Evolutionary conservation across 1,140 invertebrate species (phyloP).

Genomic region (Oryctes rhinoceros): DNA sequence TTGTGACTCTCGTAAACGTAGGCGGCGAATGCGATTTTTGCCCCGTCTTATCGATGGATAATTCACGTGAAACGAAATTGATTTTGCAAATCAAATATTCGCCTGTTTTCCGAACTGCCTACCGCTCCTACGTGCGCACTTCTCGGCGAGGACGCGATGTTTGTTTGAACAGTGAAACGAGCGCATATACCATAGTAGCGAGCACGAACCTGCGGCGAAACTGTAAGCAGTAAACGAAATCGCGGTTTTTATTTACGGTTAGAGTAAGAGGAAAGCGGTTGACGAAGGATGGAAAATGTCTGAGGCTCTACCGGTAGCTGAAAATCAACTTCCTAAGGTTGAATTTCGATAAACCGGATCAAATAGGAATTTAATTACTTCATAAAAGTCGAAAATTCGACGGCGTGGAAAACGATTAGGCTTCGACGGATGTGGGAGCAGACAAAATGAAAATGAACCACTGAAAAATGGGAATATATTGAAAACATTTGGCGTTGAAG

Average conservation of each 20-base stretch:
- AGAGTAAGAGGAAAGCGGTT: not conserved
- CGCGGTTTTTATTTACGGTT: constrained; percentile 8
- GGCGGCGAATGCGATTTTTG: not conserved
- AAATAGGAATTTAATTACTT: constrained; percentile 12
- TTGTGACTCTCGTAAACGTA: not conserved
- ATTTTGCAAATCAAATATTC: constrained; percentile 6
- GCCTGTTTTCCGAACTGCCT: not conserved
- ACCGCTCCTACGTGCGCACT: no score
- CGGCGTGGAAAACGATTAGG: not conserved
- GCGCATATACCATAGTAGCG: no score
- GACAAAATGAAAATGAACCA: not conserved
- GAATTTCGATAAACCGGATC: constrained; percentile 14
- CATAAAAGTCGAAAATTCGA: not conserved
- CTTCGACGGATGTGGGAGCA: not conserved
- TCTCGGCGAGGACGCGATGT: no score
- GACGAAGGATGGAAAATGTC: not conserved
- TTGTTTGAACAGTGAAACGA: no score
- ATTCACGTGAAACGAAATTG: constrained; percentile 1
- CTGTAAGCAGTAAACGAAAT: not conserved
- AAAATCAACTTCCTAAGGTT: not conserved
- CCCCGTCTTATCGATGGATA: constrained; percentile 1
- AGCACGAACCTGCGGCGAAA: no score
- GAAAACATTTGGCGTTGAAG: no score
- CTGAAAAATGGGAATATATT: not conserved
- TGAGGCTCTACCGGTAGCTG: not conserved